Evolutionary conservation across 37 sponge, comb jelly and placozoan genomes (phyloP), one percentile per base, ranked within the genome.

Genomic region (Beroe ovata): DNA sequence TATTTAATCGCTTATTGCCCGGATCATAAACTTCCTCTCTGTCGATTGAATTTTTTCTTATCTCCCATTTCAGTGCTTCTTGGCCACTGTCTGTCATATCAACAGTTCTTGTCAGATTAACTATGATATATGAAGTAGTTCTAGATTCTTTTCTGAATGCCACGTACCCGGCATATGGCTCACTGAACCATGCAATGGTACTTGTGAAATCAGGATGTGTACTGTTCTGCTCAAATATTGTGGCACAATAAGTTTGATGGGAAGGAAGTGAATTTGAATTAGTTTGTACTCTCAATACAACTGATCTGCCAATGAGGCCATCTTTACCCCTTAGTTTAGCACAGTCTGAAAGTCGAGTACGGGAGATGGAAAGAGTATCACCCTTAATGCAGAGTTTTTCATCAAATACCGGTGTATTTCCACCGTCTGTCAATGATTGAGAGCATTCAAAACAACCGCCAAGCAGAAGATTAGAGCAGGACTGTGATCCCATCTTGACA

Each of bases 151-250:
- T 39, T n/a, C 47, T 0, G 38, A 77, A 77, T 4, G 41, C 47
- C 20, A 77, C 54, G 41, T 40, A 77, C 21, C 84, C 84, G 3
- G 84, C 38, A 19, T 36, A 41, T 42, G 84, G 84, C 4, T 21
- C 38, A 23, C 20, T 36, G 84, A 77, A 77, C 84, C 84, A 77
- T 4, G 84, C 42, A 36, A 77, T 77, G 8, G 84, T 77, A 54
- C 84, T 77, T 35, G n/a, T 8, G 28, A 77, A 77, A 20, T 16
- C 11, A 47, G 54, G 54, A 11, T 47, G 6, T 47, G 6, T 47
- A 11, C 11, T 47, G 6, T 6, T 16, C 11, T 47, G 11, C 6
- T 47, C 54, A 47, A 16, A 6, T n/a, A 77, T 77, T 1, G 84
- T 77, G 23, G 84, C 84, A 77, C 84, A 77, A 25, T 77, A 42